A percentile compares a stretch with the other conserved stretches of the same genome.
These are phyloP conservation scores for Eucriotettix oculatus DNA, from an alignment of 2,888 invertebrate species.

Conservation along the genomic window DNA sequence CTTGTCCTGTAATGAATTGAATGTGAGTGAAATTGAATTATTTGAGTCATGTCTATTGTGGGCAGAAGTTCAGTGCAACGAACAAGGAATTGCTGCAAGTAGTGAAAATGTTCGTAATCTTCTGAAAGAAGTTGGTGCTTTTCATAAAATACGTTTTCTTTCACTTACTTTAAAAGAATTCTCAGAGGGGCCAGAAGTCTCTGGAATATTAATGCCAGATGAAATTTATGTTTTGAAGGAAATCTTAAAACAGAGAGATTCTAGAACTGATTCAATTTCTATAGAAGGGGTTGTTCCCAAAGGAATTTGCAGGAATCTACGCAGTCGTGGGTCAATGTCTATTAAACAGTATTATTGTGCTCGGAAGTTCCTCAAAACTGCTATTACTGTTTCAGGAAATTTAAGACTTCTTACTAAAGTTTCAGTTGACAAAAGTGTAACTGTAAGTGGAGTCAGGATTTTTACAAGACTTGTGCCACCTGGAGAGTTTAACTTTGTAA, in stretches of 20 bases:
- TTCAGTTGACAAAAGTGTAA: slow-evolving; percentile 3
- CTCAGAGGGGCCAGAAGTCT: slow-evolving; percentile 20
- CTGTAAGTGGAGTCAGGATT: slow-evolving; percentile 8
- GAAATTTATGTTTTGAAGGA: slow-evolving; percentile 1
- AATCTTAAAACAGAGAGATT: not conserved
- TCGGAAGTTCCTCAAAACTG: slow-evolving; percentile 9
- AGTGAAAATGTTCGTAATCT: slow-evolving; percentile 29
- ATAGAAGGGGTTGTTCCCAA: not conserved
- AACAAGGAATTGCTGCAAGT: slow-evolving; percentile 25
- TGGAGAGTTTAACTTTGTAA: slow-evolving; percentile 7
- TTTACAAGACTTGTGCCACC: slow-evolving; percentile 10
- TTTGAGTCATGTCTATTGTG: slow-evolving; percentile 36
- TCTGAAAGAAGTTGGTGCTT: slow-evolving; percentile 28
- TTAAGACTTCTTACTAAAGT: slow-evolving; percentile 7
- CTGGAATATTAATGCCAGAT: slow-evolving; percentile 6
- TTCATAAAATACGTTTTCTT: slow-evolving; percentile 30
- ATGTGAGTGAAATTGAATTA: slow-evolving; percentile 34
- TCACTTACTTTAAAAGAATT: slow-evolving; percentile 24
- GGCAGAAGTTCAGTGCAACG: slow-evolving; percentile 34
- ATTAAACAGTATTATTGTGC: slow-evolving; percentile 9
- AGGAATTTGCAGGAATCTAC: slow-evolving; percentile 2
- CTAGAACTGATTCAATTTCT: slow-evolving; percentile 16
- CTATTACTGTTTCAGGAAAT: slow-evolving; percentile 7
- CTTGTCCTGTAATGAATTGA: slow-evolving; percentile 32
- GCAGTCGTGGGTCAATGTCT: slow-evolving; percentile 2